Conservation (phyloP, 1,140 invertebrate genomes). For the Drosophila littoralis region DNA sequence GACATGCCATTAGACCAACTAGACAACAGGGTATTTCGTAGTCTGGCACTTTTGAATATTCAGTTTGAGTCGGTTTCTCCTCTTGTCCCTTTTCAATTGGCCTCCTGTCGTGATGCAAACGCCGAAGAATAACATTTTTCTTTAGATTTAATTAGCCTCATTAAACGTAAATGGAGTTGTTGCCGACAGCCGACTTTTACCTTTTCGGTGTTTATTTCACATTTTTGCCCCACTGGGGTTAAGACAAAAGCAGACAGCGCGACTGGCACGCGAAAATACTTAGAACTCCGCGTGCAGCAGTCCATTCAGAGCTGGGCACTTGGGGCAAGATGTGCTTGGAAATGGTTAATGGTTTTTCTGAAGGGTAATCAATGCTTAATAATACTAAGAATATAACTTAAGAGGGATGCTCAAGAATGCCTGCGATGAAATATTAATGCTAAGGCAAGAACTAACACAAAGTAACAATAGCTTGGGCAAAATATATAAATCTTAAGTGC, state of each 20-base stretch:
- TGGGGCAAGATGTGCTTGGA: constrained; percentile 9
- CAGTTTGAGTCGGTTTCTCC: not conserved
- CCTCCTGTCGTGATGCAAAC: not conserved
- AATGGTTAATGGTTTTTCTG: not conserved
- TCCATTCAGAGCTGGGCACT: constrained; percentile 15
- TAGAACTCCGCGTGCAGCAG: not conserved
- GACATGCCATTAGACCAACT: no score
- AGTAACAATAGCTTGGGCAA: no score
- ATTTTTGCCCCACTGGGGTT: constrained; percentile 2
- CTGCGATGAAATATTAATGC: not conserved
- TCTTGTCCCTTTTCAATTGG: constrained; percentile 8
- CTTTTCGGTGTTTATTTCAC: constrained; percentile 35
- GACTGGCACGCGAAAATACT: constrained; percentile 8
- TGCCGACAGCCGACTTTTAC: constrained; percentile 15
- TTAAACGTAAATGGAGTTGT: constrained; percentile 79
- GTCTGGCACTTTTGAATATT: not conserved
- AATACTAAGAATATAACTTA: not conserved
- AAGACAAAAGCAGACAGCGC: not conserved
- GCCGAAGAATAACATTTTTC: constrained; percentile 50
- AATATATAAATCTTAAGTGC: no score
- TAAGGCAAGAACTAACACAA: not conserved
- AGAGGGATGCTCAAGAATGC: no score
- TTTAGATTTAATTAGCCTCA: constrained; percentile 77
- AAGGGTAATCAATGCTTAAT: constrained; percentile 16
- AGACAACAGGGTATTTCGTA: not conserved